Conservation (phyloP, 2,797 vertebrate species). For the Pseudopleuronectes americanus region DNA sequence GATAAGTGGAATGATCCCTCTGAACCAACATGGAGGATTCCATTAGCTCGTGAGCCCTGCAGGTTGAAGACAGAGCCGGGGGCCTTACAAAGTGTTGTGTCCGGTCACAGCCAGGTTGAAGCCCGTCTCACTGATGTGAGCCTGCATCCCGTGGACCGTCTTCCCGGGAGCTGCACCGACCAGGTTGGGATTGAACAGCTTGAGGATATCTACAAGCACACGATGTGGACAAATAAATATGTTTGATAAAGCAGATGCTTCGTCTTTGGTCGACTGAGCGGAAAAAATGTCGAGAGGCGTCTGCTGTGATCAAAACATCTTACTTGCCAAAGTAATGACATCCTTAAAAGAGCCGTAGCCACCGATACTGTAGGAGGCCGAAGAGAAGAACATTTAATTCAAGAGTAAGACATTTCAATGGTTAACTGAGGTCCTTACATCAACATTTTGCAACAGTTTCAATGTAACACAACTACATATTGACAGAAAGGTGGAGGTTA, state of each 20-base stretch:
- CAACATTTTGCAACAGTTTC: not conserved
- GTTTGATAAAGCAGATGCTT: not conserved
- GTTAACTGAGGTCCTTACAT: too few relatives aligned
- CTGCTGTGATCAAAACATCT: conserved; percentile 38
- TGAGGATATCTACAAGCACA: conserved; percentile 80
- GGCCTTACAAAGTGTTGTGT: conserved; percentile 85
- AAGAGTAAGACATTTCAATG: not conserved
- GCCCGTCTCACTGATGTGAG: conserved; percentile 80
- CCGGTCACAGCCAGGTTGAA: conserved; percentile 87
- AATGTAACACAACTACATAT: not conserved
- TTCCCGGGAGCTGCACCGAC: conserved; percentile 80
- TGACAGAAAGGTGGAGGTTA: not conserved
- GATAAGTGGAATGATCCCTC: not conserved
- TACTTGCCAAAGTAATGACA: conserved; percentile 88
- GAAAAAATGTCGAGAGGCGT: not conserved
- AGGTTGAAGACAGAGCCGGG: not conserved
- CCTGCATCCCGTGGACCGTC: conserved; percentile 79
- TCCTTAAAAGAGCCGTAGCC: conserved; percentile 83
- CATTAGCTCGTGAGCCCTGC: not conserved
- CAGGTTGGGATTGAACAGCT: conserved; percentile 83
- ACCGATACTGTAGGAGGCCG: conserved; percentile 79
- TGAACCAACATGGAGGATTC: not conserved
- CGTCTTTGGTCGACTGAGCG: not conserved
- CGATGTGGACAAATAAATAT: not conserved
- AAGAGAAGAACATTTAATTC: conserved; percentile 6